Evolutionary conservation across 1,140 invertebrate species (phyloP).

Genomic region (Armadillidium nasatum): DNA sequence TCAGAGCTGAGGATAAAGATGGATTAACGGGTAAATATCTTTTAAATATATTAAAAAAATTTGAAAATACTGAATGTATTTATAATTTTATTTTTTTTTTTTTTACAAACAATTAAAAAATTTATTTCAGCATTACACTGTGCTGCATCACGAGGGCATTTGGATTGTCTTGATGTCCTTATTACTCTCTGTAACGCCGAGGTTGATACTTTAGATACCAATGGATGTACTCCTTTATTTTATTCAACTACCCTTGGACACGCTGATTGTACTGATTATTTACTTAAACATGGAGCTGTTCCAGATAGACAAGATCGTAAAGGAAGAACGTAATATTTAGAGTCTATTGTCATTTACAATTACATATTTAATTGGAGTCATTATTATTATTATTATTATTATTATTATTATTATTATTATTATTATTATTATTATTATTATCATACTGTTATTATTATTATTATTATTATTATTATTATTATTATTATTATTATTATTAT

Average conservation of each 20-base stretch:
- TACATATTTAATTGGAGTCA: no score
- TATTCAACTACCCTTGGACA: slow-evolving; percentile 94
- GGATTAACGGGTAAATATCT: slow-evolving; percentile 43
- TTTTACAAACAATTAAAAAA: not conserved
- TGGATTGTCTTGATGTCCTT: slow-evolving; percentile 82
- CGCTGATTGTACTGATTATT: slow-evolving; percentile 81
- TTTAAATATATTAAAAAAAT: slow-evolving; percentile 2
- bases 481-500: no score
- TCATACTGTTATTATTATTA: no score
- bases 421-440: no score
- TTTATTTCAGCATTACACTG: slow-evolving; percentile 76
- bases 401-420: no score
- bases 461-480: no score
- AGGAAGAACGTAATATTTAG: slow-evolving; percentile 65
- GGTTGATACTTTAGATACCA: slow-evolving; percentile 74
- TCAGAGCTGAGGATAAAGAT: slow-evolving; percentile 43
- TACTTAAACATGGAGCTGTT: slow-evolving; percentile 82
- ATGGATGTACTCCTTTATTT: slow-evolving; percentile 91
- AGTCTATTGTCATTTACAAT: no score
- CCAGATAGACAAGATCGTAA: slow-evolving; percentile 86
- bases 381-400: no score
- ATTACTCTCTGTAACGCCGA: slow-evolving; percentile 81
- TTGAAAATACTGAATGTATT: slow-evolving; percentile 1
- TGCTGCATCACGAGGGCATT: slow-evolving; percentile 82
- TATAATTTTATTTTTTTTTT: slow-evolving; percentile 8